A percentile compares a stretch with the other conserved stretches of the same genome.
Evolutionary conservation across 2,888 invertebrate genomes (phyloP).

Genomic region (Coecobrya sp.): DNA sequence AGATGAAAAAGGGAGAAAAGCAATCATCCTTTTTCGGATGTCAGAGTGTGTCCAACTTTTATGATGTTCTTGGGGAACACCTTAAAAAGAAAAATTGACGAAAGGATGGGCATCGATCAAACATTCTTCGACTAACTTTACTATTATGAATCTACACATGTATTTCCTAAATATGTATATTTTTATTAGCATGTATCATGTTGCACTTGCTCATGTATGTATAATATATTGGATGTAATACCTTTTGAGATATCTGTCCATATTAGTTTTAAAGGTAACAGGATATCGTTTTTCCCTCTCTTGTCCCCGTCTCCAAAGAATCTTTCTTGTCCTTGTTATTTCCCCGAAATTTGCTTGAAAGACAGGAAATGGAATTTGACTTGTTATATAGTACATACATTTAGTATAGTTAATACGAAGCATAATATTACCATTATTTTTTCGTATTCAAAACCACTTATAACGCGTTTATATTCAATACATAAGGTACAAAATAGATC

Average conservation of each 20-base stretch:
- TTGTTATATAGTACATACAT: background rate
- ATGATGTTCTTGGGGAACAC: slow-evolving; percentile 51
- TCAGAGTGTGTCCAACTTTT: slow-evolving; percentile 68
- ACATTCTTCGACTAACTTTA: slow-evolving; percentile 37
- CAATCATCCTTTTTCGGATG: slow-evolving; percentile 72
- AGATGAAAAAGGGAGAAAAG: slow-evolving; percentile 41
- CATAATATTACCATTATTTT: background rate
- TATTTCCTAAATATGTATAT: background rate
- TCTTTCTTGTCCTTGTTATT: slow-evolving; percentile 26
- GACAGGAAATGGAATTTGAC: slow-evolving; percentile 63
- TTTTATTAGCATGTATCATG: slow-evolving; percentile 1
- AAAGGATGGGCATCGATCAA: slow-evolving; percentile 67
- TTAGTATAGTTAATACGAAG: background rate
- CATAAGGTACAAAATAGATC: background rate
- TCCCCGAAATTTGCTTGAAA: slow-evolving; percentile 23
- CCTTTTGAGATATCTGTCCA: background rate
- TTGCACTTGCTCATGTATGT: background rate
- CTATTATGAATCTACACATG: slow-evolving; percentile 6
- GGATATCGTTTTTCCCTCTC: slow-evolving; percentile 20
- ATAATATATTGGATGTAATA: background rate
- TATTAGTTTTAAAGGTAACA: background rate
- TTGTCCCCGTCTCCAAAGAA: background rate
- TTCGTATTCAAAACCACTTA: slow-evolving; percentile 31
- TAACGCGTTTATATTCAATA: slow-evolving; percentile 3
- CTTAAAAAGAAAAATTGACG: slow-evolving; percentile 55